These are phyloP conservation scores for Alcis repandata DNA, from an alignment of 2,888 invertebrate species.

Conservation along the genomic window DNA sequence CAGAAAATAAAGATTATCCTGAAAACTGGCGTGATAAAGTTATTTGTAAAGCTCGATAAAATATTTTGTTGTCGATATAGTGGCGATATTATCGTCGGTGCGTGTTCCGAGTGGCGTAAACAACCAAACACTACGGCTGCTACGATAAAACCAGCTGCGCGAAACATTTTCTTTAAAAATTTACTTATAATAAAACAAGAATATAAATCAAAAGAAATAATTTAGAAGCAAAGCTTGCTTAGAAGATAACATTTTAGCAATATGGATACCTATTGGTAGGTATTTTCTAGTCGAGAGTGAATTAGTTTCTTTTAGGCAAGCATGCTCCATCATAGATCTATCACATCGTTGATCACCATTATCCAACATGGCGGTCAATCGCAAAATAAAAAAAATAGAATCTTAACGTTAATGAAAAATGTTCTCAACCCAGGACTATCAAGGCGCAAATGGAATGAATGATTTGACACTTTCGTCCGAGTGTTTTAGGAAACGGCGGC, in stretches of 20 bases:
- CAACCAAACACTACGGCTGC: slow-evolving; percentile 68
- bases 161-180: slow-evolving; percentile 53
- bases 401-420: slow-evolving; percentile 58
- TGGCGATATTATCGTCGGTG: slow-evolving; percentile 62
- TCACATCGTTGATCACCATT: too few relatives aligned
- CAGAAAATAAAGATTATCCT: slow-evolving; percentile 28
- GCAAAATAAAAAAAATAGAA: too few relatives aligned
- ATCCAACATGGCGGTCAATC: too few relatives aligned
- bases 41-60: slow-evolving; percentile 49
- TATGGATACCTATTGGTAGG: too few relatives aligned
- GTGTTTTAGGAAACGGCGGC: slow-evolving; percentile 79
- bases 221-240: too few relatives aligned
- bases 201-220: too few relatives aligned
- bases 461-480: slow-evolving; percentile 80
- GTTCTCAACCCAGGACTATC: slow-evolving; percentile 61
- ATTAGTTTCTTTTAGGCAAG: too few relatives aligned
- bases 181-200: too few relatives aligned
- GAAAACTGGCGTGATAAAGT: slow-evolving; percentile 40
- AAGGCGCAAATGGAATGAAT: slow-evolving; percentile 80
- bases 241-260: too few relatives aligned
- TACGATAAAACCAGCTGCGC: slow-evolving; percentile 46
- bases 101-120: slow-evolving; percentile 68
- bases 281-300: too few relatives aligned
- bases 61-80: slow-evolving; percentile 55
- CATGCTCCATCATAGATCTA: too few relatives aligned